Evolutionary conservation across 2,113 vertebrate genomes (phyloP).

Genomic region (Bos javanicus): DNA sequence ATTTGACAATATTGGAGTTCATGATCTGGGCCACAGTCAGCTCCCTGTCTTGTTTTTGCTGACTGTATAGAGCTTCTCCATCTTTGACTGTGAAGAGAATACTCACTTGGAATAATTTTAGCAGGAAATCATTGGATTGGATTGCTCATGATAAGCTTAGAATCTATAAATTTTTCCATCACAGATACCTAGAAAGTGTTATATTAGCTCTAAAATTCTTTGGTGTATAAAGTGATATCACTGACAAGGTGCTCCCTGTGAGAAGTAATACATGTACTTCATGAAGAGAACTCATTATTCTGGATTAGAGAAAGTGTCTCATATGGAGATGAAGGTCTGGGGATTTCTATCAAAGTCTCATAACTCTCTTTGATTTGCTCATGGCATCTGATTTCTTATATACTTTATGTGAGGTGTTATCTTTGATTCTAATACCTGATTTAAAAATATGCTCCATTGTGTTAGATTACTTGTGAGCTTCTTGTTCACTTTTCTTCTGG

Average conservation of each 20-base stretch:
- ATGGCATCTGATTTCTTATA: neutral
- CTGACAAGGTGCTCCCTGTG: neutral
- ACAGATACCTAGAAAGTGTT: neutral
- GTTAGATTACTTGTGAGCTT: neutral
- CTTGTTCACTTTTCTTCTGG: neutral
- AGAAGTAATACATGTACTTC: neutral
- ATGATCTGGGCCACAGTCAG: neutral
- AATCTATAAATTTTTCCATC: neutral
- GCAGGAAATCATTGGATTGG: too few species aligned
- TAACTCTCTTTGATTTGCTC: neutral
- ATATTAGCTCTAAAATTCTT: neutral
- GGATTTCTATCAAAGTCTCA: neutral
- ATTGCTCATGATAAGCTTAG: neutral
- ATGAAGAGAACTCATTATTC: neutral
- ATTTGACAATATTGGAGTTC: neutral
- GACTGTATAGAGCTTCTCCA: neutral
- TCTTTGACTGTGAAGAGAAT: neutral
- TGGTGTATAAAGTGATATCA: neutral
- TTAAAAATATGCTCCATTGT: neutral
- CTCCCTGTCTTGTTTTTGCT: neutral
- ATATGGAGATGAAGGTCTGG: neutral
- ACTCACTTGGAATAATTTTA: neutral
- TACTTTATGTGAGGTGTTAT: neutral
- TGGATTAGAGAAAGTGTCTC: neutral
- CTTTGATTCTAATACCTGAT: neutral